Evolutionary conservation across 2,113 vertebrate genomes (phyloP).

Genomic region (Lontra canadensis): DNA sequence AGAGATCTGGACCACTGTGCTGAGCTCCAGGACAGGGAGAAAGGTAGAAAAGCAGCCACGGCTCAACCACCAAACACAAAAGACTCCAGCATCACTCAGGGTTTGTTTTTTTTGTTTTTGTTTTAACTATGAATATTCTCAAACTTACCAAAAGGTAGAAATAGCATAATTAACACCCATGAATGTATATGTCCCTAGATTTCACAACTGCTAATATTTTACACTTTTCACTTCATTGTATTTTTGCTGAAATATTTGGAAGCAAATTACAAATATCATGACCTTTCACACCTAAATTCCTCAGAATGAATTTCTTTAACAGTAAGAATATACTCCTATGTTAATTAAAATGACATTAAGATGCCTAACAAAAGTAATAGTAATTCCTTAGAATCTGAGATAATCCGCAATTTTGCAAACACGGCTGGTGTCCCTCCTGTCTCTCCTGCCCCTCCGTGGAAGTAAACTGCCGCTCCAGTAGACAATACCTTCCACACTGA

Average conservation of each 20-base stretch:
- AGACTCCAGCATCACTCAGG: background rate
- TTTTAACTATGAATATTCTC: background rate
- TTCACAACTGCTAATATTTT: conserved; percentile 41
- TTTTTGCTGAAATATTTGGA: conserved; percentile 30
- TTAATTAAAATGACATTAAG: background rate
- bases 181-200: background rate
- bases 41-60: background rate
- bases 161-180: background rate
- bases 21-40: background rate
- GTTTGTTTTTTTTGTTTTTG: background rate
- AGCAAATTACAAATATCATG: conserved; percentile 15
- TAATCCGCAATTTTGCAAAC: background rate
- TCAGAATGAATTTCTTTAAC: conserved; percentile 30
- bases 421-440: fast-evolving
- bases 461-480: background rate
- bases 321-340: background rate
- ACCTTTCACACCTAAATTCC: conserved; percentile 29
- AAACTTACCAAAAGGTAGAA: background rate
- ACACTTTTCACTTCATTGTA: background rate
- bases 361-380: background rate
- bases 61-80: background rate
- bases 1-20: background rate
- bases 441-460: background rate
- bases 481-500: too few relatives aligned
- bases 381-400: background rate